Conservation (phyloP, 2,797 vertebrate genomes). For the Cossypha caffra region DNA sequence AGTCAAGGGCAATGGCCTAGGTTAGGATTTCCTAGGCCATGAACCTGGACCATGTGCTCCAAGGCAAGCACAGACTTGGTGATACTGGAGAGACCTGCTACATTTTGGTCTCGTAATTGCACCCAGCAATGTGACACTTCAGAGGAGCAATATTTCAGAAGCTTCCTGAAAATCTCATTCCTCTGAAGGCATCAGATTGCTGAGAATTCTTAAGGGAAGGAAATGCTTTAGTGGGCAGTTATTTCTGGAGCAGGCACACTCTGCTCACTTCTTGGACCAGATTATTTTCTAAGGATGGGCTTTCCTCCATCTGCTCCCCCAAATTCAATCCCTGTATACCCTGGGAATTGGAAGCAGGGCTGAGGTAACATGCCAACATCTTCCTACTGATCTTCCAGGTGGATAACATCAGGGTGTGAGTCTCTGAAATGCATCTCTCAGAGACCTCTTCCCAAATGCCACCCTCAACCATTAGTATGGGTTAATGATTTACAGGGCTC, state of each 20-base stretch:
- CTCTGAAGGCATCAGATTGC: not conserved
- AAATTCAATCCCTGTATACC: not conserved
- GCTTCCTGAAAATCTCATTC: conserved; percentile 12
- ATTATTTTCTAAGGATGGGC: not conserved
- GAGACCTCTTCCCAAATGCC: not conserved
- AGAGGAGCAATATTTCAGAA: not conserved
- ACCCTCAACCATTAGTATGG: rapidly evolving
- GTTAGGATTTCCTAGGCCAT: not conserved
- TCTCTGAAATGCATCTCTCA: not conserved
- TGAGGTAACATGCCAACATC: not conserved
- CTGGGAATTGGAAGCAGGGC: not conserved
- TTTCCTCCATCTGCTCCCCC: not conserved
- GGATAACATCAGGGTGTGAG: not conserved
- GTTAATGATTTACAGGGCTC: not conserved
- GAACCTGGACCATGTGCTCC: not conserved
- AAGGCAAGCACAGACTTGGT: not conserved
- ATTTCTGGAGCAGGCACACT: conserved; percentile 12
- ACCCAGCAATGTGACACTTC: not conserved
- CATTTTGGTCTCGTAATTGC: not conserved
- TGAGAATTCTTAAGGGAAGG: not conserved
- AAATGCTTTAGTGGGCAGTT: not conserved
- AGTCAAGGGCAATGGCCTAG: not conserved
- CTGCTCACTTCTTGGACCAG: not conserved
- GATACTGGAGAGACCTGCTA: not conserved
- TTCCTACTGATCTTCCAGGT: not conserved